Evolutionary conservation across 1,140 invertebrate species (phyloP).

Genomic region (Drosophila funebris): DNA sequence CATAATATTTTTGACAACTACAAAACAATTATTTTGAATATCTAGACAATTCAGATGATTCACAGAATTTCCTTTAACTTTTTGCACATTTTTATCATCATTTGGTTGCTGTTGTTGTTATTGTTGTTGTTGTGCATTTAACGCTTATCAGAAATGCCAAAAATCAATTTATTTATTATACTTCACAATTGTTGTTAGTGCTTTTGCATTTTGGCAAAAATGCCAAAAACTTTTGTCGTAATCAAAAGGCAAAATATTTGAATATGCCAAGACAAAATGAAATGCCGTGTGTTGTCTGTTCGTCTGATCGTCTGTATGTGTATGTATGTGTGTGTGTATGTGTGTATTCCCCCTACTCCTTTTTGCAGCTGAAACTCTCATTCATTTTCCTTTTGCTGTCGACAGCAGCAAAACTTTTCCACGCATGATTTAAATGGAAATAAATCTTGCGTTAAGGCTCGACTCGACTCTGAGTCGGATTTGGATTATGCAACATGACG

Average conservation of each 20-base stretch:
- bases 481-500: slow-evolving; percentile 60
- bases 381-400: slow-evolving; percentile 49
- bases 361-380: slow-evolving; percentile 3
- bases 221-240: slow-evolving; percentile 65
- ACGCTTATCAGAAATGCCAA: slow-evolving; percentile 23
- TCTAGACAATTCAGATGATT: neutral
- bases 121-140: slow-evolving; percentile 7
- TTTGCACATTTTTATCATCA: no score
- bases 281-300: slow-evolving; percentile 42
- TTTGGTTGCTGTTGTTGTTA: neutral
- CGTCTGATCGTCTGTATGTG: no score
- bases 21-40: neutral
- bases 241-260: slow-evolving; percentile 79
- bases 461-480: slow-evolving; percentile 34
- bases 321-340: neutral
- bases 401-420: slow-evolving; percentile 66
- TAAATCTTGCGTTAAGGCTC: slow-evolving; percentile 80
- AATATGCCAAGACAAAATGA: slow-evolving; percentile 71
- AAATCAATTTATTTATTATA: slow-evolving; percentile 48
- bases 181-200: slow-evolving; percentile 12
- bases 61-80: neutral
- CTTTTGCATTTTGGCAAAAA: slow-evolving; percentile 28
- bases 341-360: neutral
- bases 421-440: slow-evolving; percentile 81
- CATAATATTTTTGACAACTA: neutral